phyloP scores from a whole-genome alignment of 2,888 invertebrate genomes.

The Sepioteuthis lessoniana region DNA sequence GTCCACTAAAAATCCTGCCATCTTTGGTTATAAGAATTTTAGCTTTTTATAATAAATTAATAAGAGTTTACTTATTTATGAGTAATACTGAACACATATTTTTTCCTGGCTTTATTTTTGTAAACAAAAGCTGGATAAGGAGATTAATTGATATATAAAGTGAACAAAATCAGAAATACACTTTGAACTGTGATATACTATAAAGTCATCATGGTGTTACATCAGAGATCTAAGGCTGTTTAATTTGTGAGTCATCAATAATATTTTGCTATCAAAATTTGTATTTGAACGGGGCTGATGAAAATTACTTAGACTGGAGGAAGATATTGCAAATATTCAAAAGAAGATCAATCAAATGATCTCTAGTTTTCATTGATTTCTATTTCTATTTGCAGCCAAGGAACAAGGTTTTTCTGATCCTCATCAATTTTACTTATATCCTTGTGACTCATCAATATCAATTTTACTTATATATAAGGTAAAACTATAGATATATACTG shows the following conservation, averaged over 20 bases:
- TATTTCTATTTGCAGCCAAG: background rate
- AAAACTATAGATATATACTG: background rate
- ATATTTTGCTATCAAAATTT: background rate
- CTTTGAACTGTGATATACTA: too few relatives aligned
- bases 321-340: background rate
- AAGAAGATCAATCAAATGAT: background rate
- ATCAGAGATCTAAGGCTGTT: too few relatives aligned
- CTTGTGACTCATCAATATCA: background rate
- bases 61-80: too few relatives aligned
- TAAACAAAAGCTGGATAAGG: too few relatives aligned
- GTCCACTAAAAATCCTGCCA: too few relatives aligned
- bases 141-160: too few relatives aligned
- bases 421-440: slow-evolving; percentile 17
- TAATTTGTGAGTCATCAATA: background rate
- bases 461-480: background rate
- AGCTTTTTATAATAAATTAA: too few relatives aligned
- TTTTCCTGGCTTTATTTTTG: too few relatives aligned
- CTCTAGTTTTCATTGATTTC: background rate
- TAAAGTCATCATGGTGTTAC: too few relatives aligned
- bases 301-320: background rate
- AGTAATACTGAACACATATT: too few relatives aligned
- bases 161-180: too few relatives aligned
- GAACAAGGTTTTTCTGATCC: slow-evolving; percentile 2
- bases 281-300: background rate
- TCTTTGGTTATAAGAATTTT: too few relatives aligned